Conservation (phyloP, 92 coral and sea anemone species). For the Paramuricea clavata region DNA sequence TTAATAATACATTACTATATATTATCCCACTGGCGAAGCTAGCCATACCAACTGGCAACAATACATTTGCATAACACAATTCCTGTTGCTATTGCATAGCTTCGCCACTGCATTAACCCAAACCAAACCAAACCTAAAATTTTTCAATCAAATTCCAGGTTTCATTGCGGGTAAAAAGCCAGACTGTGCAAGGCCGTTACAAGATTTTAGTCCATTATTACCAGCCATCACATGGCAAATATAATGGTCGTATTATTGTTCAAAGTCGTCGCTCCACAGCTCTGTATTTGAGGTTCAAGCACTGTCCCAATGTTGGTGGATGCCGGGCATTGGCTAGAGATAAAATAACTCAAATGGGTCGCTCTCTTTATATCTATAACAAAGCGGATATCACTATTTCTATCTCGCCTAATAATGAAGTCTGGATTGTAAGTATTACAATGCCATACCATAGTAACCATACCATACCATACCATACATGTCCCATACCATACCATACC, state of each 20-base stretch:
- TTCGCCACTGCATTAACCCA: neutral
- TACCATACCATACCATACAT: neutral
- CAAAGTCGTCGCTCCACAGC: slow-evolving; percentile 83
- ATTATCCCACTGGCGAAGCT: no score
- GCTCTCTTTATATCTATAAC: slow-evolving; percentile 14
- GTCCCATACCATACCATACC: neutral
- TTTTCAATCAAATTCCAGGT: slow-evolving; percentile 61
- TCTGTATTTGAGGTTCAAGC: slow-evolving; percentile 69
- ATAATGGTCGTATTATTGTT: slow-evolving; percentile 80
- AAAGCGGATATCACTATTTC: slow-evolving; percentile 66
- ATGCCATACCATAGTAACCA: neutral
- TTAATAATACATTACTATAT: no score
- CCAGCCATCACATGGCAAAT: slow-evolving; percentile 84
- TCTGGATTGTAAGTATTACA: slow-evolving; percentile 91
- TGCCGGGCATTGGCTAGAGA: slow-evolving; percentile 73
- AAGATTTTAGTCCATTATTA: slow-evolving; percentile 85
- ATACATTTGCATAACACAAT: no score
- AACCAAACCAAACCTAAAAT: neutral
- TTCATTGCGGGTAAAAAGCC: slow-evolving; percentile 74
- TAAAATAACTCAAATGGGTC: slow-evolving; percentile 16
- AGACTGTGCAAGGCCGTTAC: slow-evolving; percentile 81
- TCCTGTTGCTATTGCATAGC: no score
- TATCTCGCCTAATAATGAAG: slow-evolving; percentile 78
- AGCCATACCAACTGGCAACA: no score
- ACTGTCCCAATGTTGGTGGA: slow-evolving; percentile 93